phyloP scores from a whole-genome alignment of 2,797 vertebrate genomes.

The Lutra lutra region DNA sequence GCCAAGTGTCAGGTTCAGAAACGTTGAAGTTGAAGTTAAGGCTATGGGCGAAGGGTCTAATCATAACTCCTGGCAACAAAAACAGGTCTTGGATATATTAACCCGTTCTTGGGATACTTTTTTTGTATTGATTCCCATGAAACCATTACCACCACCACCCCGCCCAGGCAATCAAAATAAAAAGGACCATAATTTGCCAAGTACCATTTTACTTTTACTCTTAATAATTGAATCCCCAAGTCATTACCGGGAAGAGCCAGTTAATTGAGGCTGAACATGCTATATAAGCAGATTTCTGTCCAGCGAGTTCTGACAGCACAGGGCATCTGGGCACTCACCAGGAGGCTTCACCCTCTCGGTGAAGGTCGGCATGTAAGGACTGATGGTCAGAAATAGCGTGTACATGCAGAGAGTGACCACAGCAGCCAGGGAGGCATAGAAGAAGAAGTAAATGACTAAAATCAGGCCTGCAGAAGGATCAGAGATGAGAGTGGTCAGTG shows the following conservation, averaged over 20 bases:
- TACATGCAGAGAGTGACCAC: conserved; percentile 97
- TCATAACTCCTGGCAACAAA: conserved; percentile 95
- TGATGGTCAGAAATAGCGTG: conserved; percentile 95
- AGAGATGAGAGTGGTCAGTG: conserved; percentile 69
- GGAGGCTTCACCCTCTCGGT: conserved; percentile 96
- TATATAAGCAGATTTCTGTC: conserved; percentile 66
- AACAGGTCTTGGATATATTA: conserved; percentile 75
- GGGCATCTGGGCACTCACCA: conserved; percentile 88
- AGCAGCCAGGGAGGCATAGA: conserved; percentile 95
- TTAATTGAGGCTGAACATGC: conserved; percentile 74
- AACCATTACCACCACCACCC: conserved; percentile 38
- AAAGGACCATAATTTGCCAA: conserved; percentile 75
- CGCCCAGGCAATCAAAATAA: conserved; percentile 73
- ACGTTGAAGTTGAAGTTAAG: conserved; percentile 93
- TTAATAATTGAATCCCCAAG: conserved; percentile 79
- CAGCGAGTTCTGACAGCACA: conserved; percentile 65
- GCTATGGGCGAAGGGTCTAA: conserved; percentile 92
- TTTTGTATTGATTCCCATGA: conserved; percentile 68
- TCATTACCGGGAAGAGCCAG: conserved; percentile 71
- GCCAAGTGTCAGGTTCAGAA: conserved; percentile 94
- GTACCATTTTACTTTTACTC: conserved; percentile 76
- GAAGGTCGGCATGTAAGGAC: conserved; percentile 94
- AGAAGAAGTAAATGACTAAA: conserved; percentile 94
- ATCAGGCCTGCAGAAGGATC: conserved; percentile 91
- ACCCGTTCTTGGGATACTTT: conserved; percentile 35